phyloP scores from a whole-genome alignment of 2,113 vertebrate genomes.

The Corynorhinus townsendii region DNA sequence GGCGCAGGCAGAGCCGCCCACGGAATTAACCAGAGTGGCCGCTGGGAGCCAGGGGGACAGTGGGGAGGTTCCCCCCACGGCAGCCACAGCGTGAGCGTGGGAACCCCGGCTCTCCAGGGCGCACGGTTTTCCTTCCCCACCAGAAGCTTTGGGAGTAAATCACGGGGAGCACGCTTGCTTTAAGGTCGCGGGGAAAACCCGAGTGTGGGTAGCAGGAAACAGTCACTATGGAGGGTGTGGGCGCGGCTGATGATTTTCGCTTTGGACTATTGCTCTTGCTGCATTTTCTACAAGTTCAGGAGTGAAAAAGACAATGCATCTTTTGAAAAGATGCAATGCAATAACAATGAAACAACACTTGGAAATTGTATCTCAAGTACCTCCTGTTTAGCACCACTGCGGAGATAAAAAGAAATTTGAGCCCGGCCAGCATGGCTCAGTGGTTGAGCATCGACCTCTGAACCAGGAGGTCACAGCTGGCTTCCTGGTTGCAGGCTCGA shows the following conservation, averaged over 20 bases:
- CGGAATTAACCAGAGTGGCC: too few species aligned
- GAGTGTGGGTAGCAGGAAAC: rapidly evolving
- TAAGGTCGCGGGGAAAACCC: rapidly evolving
- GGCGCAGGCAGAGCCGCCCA: background rate
- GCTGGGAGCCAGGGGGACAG: background rate
- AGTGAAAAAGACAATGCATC: background rate
- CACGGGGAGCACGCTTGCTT: rapidly evolving
- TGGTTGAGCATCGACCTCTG: too few species aligned
- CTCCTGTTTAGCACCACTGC: background rate
- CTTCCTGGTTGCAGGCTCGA: too few species aligned
- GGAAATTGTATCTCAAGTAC: background rate
- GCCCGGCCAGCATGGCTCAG: too few species aligned
- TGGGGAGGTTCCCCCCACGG: rapidly evolving
- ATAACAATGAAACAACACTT: background rate
- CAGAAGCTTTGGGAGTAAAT: background rate
- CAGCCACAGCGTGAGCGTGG: rapidly evolving
- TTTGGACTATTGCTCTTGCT: background rate
- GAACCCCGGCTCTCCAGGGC: too few species aligned
- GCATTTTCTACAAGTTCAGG: background rate
- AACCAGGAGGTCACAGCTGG: too few species aligned
- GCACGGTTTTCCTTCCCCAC: background rate
- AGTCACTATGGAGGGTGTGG: rapidly evolving
- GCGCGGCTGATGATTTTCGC: background rate
- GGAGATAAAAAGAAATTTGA: background rate
- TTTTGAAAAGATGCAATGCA: background rate